phyloP scores from a whole-genome alignment of 2,113 vertebrate genomes.

The Pangasianodon gigas region DNA sequence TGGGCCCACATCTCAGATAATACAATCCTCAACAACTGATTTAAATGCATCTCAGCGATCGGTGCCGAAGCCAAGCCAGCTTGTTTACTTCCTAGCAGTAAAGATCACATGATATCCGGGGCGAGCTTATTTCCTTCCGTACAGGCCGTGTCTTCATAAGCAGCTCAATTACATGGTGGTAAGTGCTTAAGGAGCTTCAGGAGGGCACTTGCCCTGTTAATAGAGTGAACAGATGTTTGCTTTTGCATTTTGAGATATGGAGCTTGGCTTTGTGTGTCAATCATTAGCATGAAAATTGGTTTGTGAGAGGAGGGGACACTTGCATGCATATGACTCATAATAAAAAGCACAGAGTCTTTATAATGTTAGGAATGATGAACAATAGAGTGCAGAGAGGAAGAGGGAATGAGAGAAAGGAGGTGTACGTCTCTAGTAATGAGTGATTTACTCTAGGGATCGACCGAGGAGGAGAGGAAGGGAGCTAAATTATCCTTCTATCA shows the following conservation, averaged over 20 bases:
- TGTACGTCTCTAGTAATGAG: slow-evolving; percentile 32
- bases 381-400: not conserved
- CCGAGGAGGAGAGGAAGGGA: slow-evolving; percentile 16
- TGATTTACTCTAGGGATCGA: slow-evolving; percentile 40
- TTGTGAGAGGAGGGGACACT: not conserved
- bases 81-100: slow-evolving; percentile 9
- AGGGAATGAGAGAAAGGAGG: slow-evolving; percentile 27
- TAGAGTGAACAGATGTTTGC: slow-evolving; percentile 27
- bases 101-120: slow-evolving; percentile 23
- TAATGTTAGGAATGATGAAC: slow-evolving; percentile 4
- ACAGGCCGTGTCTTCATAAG: slow-evolving; percentile 1
- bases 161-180: slow-evolving; percentile 7
- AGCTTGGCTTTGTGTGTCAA: not conserved
- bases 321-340: slow-evolving; percentile 8
- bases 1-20: not conserved
- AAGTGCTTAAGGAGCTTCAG: slow-evolving; percentile 17
- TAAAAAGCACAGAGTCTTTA: not conserved
- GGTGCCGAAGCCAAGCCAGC: not conserved
- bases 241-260: not conserved
- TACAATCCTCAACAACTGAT: not conserved
- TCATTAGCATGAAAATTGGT: slow-evolving; percentile 25
- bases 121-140: not conserved
- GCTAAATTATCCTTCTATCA: slow-evolving; percentile 20
- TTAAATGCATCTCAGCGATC: slow-evolving; percentile 4
- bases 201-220: slow-evolving; percentile 22